Conservation (phyloP, 1,140 invertebrate genomes). For the Drosophila azteca region DNA sequence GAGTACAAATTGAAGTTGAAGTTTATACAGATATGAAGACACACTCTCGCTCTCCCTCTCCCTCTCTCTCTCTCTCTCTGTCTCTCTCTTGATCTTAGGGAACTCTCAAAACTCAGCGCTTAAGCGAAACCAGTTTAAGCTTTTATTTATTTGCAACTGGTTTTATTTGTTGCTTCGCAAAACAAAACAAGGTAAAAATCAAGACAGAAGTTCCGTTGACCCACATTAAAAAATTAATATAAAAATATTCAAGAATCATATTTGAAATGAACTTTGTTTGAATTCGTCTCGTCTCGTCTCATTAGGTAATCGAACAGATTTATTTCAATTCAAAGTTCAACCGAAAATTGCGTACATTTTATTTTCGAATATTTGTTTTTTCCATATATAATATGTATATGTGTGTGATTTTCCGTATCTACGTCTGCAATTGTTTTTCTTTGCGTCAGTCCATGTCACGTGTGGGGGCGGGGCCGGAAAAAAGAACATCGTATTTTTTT, state of each 20-base stretch:
- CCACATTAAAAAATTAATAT: constrained; percentile 49
- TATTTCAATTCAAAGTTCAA: constrained; percentile 38
- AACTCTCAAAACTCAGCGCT: constrained; percentile 23
- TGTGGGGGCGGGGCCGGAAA: constrained; percentile 39
- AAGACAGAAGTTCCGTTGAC: constrained; percentile 43
- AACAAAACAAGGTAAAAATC: constrained; percentile 37
- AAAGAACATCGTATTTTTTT: constrained; percentile 28
- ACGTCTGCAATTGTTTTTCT: constrained; percentile 46
- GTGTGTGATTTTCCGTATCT: constrained; percentile 23
- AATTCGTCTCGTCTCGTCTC: constrained; percentile 2
- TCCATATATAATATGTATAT: too few relatives aligned
- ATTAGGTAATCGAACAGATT: constrained; percentile 35
- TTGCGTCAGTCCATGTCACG: constrained; percentile 61
- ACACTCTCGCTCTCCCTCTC: constrained; percentile 8
- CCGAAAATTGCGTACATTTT: constrained; percentile 17
- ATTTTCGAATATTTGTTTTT: background rate
- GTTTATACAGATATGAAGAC: constrained; percentile 8
- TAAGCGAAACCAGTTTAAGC: constrained; percentile 47
- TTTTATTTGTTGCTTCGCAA: constrained; percentile 46
- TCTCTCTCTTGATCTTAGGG: constrained; percentile 7
- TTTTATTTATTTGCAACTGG: constrained; percentile 45
- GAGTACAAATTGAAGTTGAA: constrained; percentile 28
- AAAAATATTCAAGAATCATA: constrained; percentile 14
- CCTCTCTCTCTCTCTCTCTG: background rate
- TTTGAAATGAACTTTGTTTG: constrained; percentile 4